Evolutionary conservation across 2,888 invertebrate species (phyloP), one percentile per base, ranked within the genome.

Genomic region (Hyppa rectilinea): DNA sequence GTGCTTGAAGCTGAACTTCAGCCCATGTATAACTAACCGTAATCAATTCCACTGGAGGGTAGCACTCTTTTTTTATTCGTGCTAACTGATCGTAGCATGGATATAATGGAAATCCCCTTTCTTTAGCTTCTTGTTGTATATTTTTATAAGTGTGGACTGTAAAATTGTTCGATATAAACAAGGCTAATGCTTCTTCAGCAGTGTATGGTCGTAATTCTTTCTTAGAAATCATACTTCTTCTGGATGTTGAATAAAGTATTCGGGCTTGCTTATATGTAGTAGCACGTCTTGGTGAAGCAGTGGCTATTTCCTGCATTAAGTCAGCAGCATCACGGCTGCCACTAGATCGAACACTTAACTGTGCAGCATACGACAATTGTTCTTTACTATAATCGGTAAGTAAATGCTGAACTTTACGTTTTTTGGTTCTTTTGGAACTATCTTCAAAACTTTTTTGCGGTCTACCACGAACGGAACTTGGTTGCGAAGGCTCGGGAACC

Each of bases 241-340:
- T 12, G 12, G 10, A 12, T 23, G 12, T 12, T 12, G 47, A 47
- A 47, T 47, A 5, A 47, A 47, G 47, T 47, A 10, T 47, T 47
- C 47, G 47, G 12, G 47, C 47, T 47, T 47, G 47, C 47, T 47
- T 47, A 47, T n/a, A 47, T 12, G 47, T 47, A 47, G 47, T 23
- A 12, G 47, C 47, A 47, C 47, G 47, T 43, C 43, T 43, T 43
- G 43, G 43, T 43, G 43, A 43, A 20, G 43, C 43, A 6, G 7
- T 43, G 2, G 20, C 6, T 43, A 43, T 2, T 43, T 43, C 43
- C 7, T 43, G 43, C 7, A 43, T 43, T 43, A 43, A 43, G 20
- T 43, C 43, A 43, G 43, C 43, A 43, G 43, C 43, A 20, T 43
- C 43, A 43, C 43, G 43, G 20, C 7, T 43, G 43, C 43, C 43